phyloP scores from a whole-genome alignment of 2,797 vertebrate genomes.

The Distichodus sexfasciatus region DNA sequence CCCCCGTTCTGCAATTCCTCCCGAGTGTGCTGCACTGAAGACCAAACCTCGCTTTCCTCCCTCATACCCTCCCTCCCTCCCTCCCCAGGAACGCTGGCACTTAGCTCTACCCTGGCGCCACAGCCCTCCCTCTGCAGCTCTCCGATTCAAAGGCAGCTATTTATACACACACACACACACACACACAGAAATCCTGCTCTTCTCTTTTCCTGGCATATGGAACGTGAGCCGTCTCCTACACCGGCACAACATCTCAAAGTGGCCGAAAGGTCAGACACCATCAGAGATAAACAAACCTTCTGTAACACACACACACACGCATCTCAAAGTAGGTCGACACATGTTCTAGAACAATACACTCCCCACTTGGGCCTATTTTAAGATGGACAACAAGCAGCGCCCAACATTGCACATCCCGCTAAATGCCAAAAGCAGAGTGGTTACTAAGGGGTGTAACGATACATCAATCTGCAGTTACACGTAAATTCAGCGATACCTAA shows the following conservation, averaged over 20 bases:
- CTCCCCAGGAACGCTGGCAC: constrained; percentile 63
- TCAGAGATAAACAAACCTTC: constrained; percentile 65
- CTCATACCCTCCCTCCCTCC: constrained; percentile 26
- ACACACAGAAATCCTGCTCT: constrained; percentile 52
- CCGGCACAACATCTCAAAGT: constrained; percentile 53
- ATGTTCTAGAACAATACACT: constrained; percentile 36
- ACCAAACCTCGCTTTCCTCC: constrained; percentile 34
- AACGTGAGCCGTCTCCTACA: constrained; percentile 46
- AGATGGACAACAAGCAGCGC: constrained; percentile 17
- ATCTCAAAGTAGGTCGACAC: constrained; percentile 36
- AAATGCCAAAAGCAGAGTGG: neutral
- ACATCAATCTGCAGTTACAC: no score
- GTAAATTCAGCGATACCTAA: no score
- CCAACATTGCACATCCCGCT: neutral
- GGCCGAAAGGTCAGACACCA: constrained; percentile 59
- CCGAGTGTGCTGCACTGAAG: constrained; percentile 19
- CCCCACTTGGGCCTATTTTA: constrained; percentile 27
- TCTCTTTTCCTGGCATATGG: constrained; percentile 55
- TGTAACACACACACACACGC: constrained; percentile 34
- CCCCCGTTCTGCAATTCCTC: constrained; percentile 59
- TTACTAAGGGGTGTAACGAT: no score
- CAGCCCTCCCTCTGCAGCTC: constrained; percentile 66
- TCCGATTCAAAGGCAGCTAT: constrained; percentile 76
- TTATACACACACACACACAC: constrained; percentile 63
- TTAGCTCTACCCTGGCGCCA: constrained; percentile 68